Evolutionary conservation across 2,888 invertebrate species (phyloP).

Genomic region (Perizoma flavofasciatum): DNA sequence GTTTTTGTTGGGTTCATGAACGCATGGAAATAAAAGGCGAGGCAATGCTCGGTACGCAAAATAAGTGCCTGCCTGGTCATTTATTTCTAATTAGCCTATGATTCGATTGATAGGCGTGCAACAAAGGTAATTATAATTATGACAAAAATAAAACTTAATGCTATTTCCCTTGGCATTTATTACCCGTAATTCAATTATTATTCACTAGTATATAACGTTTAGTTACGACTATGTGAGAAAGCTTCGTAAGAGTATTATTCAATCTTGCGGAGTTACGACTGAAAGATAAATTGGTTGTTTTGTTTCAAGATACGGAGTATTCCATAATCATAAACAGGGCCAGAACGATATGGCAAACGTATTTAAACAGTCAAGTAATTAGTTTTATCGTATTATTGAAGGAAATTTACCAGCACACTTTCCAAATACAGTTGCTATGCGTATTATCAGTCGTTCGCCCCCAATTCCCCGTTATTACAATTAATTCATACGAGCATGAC

Average conservation of each 20-base stretch:
- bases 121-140: constrained; percentile 9
- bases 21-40: background rate
- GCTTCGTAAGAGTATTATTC: background rate
- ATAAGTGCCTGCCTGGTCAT: background rate
- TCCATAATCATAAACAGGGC: constrained; percentile 15
- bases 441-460: constrained; percentile 55
- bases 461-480: constrained; percentile 39
- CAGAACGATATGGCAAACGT: constrained; percentile 2
- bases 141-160: constrained; percentile 10
- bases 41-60: too few species aligned
- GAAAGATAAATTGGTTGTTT: constrained; percentile 2
- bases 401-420: constrained; percentile 54
- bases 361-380: background rate
- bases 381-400: constrained; percentile 48
- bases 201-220: background rate
- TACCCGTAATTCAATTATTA: constrained; percentile 3
- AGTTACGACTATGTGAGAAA: background rate
- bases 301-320: constrained; percentile 6
- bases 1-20: background rate
- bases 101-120: constrained; percentile 2
- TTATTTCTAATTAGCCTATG: constrained; percentile 12
- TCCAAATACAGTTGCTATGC: constrained; percentile 48
- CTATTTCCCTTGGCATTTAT: constrained; percentile 4
- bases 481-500: background rate
- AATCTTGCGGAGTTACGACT: constrained; percentile 1